Percentiles rank a stretch among this genome's conserved stretches.
phyloP scores from a whole-genome alignment of 2,797 vertebrate species.

The Alcedo quadribrachys region DNA sequence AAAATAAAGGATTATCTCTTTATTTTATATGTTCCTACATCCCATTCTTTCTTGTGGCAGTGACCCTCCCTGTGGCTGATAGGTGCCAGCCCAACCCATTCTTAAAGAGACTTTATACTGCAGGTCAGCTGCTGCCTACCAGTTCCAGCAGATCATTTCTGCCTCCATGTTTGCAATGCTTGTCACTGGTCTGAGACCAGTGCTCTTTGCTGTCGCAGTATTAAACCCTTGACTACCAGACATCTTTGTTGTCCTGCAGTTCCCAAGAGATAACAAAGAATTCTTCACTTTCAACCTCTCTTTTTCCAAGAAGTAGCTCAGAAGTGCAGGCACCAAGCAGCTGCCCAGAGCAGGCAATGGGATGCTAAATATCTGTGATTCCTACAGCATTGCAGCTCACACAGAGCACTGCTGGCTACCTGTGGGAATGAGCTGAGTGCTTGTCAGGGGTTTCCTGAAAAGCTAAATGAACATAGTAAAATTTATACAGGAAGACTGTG shows the following conservation, averaged over 20 bases:
- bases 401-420: fast-evolving
- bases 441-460: neutral
- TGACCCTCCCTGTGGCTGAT: neutral
- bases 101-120: neutral
- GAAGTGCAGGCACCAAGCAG: fast-evolving
- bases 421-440: neutral
- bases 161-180: neutral
- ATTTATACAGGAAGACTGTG: fast-evolving
- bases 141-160: neutral
- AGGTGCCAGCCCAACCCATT: fast-evolving
- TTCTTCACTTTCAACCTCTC: neutral
- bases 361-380: neutral
- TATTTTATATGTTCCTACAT: neutral
- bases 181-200: neutral
- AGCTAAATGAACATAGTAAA: neutral
- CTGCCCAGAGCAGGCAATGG: fast-evolving
- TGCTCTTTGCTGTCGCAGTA: neutral
- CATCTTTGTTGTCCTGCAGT: neutral
- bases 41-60: neutral
- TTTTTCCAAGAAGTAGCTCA: neutral
- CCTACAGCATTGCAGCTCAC: neutral
- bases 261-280: fast-evolving
- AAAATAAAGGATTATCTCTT: neutral
- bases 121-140: neutral
- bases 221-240: neutral